phyloP scores from a whole-genome alignment of 2,113 vertebrate species.

The Entomyzon cyanotis region DNA sequence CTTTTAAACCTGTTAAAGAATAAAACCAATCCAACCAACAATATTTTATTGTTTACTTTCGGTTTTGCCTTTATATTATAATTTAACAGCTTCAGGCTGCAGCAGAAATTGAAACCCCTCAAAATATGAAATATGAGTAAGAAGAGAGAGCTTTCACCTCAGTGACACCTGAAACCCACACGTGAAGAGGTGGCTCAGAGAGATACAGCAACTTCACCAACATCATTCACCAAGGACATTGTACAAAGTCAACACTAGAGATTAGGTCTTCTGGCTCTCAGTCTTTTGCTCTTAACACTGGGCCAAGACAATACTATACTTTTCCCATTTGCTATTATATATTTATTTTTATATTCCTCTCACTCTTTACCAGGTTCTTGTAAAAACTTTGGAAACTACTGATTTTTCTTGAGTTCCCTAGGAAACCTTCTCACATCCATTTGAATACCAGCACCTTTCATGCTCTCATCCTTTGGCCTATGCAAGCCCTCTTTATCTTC shows the following conservation, averaged over 20 bases:
- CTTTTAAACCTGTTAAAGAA: background rate
- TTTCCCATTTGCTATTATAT: background rate
- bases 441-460: background rate
- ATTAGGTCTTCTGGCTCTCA: background rate
- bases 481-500: background rate
- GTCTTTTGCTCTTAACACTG: background rate
- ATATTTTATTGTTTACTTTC: background rate
- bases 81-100: background rate
- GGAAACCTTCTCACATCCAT: background rate
- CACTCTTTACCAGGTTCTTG: background rate
- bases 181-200: background rate
- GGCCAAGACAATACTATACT: background rate
- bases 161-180: rapidly evolving
- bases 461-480: background rate
- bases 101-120: background rate
- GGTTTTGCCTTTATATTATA: background rate
- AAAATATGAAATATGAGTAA: background rate
- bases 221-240: background rate
- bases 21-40: background rate
- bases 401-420: background rate
- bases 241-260: background rate
- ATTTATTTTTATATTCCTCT: background rate
- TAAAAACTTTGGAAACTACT: background rate
- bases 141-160: background rate
- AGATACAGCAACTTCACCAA: background rate